A percentile compares a stretch with the other conserved stretches of the same genome.
These are phyloP conservation scores for Oscheius myriophilus DNA, from an alignment of 2,888 invertebrate species.

Conservation along the genomic window DNA sequence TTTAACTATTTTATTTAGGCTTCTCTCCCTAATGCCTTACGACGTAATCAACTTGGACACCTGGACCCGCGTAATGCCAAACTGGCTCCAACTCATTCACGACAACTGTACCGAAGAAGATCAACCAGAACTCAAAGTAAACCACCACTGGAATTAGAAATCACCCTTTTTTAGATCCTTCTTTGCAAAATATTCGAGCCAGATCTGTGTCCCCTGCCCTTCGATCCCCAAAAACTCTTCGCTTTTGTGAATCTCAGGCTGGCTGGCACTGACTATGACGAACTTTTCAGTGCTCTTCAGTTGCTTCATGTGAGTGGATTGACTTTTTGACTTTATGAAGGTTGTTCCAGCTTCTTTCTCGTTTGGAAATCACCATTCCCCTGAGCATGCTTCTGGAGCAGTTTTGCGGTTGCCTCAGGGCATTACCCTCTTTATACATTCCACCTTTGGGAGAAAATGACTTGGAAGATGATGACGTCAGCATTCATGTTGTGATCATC, in stretches of 20 bases:
- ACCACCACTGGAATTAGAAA: background rate
- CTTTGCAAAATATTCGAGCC: conserved; percentile 93
- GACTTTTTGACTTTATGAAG: background rate
- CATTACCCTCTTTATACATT: conserved; percentile 42
- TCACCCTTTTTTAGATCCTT: conserved; percentile 74
- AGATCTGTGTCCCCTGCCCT: conserved; percentile 91
- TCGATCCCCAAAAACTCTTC: conserved; percentile 92
- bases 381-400: conserved; percentile 72
- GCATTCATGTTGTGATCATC: conserved; percentile 89
- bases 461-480: conserved; percentile 63
- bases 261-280: conserved; percentile 71
- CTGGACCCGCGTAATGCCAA: conserved; percentile 98
- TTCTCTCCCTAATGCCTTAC: conserved; percentile 95
- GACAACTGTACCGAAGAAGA: conserved; percentile 71
- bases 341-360: conserved; percentile 72
- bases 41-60: conserved; percentile 84
- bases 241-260: conserved; percentile 90
- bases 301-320: conserved; percentile 72
- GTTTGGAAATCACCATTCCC: conserved; percentile 73
- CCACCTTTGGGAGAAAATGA: conserved; percentile 56
- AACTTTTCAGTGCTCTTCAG: conserved; percentile 74
- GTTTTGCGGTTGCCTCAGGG: conserved; percentile 57
- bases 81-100: conserved; percentile 81
- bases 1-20: conserved; percentile 78
- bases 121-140: conserved; percentile 81